These are phyloP conservation scores for Microctenopoma stevenorrisi DNA, from an alignment of 2,797 vertebrate genomes.

Conservation along the genomic window DNA sequence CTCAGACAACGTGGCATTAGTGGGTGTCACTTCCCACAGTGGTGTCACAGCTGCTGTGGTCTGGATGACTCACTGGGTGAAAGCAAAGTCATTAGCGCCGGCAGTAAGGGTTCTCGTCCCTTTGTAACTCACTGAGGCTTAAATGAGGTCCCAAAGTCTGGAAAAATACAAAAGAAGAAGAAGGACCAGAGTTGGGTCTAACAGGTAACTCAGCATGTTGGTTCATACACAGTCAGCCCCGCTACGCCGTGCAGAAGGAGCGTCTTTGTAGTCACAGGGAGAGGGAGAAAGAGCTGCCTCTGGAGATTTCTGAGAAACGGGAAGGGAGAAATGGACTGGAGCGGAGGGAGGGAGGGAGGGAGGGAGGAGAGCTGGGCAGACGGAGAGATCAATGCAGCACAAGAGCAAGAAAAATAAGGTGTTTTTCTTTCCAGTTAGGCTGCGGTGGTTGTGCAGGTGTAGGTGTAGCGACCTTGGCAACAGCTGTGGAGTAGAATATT, in stretches of 20 bases:
- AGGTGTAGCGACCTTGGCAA: constrained; percentile 64
- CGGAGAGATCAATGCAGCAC: constrained; percentile 63
- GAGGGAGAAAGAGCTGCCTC: constrained; percentile 37
- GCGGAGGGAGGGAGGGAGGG: constrained; percentile 17
- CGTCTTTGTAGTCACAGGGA: constrained; percentile 51
- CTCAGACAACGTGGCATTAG: neutral
- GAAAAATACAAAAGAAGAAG: constrained; percentile 1
- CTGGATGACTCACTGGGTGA: too few species aligned
- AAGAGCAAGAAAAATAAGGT: constrained; percentile 45
- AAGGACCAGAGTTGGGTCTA: constrained; percentile 1
- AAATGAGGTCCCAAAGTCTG: neutral
- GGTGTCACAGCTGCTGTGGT: neutral
- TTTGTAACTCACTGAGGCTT: neutral
- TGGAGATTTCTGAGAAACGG: constrained; percentile 58
- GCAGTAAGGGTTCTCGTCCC: neutral
- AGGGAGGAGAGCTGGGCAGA: constrained; percentile 39
- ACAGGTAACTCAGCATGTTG: constrained; percentile 42
- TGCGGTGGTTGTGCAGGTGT: constrained; percentile 21
- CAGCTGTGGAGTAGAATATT: constrained; percentile 45
- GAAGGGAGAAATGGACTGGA: constrained; percentile 42
- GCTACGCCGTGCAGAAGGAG: constrained; percentile 22
- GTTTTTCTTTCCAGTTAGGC: constrained; percentile 57
- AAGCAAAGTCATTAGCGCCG: constrained; percentile 1
- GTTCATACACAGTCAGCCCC: constrained; percentile 44
- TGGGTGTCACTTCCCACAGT: neutral